Conservation (phyloP, 2,113 vertebrate species). For the Micromys minutus region DNA sequence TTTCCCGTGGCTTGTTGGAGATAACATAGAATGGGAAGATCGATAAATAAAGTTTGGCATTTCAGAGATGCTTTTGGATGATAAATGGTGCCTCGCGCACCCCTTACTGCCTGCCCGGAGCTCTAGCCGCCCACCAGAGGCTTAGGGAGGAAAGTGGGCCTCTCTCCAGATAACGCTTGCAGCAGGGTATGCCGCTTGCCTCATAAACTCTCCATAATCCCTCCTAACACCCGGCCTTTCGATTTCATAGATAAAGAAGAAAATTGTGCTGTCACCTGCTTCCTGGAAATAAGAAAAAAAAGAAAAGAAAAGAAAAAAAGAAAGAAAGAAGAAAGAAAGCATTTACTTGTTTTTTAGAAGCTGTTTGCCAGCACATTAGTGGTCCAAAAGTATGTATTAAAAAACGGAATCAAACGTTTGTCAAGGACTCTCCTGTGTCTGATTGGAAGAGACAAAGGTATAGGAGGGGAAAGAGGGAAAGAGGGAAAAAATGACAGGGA, state of each 20-base stretch:
- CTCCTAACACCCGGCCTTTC: conserved; percentile 65
- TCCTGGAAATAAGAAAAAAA: conserved; percentile 54
- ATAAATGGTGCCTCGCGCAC: conserved; percentile 69
- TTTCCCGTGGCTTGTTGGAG: conserved; percentile 81
- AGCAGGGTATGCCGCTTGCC: conserved; percentile 42
- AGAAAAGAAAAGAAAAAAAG: conserved; percentile 18
- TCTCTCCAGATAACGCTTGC: conserved; percentile 67
- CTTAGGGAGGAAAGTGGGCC: conserved; percentile 67
- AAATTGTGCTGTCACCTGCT: conserved; percentile 68
- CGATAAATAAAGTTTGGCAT: conserved; percentile 84
- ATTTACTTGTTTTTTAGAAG: conserved; percentile 46
- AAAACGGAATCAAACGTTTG: conserved; percentile 69
- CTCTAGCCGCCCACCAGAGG: conserved; percentile 26
- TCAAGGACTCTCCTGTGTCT: conserved; percentile 25
- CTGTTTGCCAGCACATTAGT: conserved; percentile 47
- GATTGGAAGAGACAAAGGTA: neutral
- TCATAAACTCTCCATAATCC: conserved; percentile 66
- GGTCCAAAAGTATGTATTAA: conserved; percentile 36
- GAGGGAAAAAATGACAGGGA: neutral
- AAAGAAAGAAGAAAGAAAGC: conserved; percentile 60
- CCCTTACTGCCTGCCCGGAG: neutral
- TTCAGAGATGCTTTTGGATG: conserved; percentile 79
- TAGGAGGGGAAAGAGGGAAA: neutral
- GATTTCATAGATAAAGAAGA: conserved; percentile 65
- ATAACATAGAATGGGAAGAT: conserved; percentile 83